Evolutionary conservation across 2,113 vertebrate genomes (phyloP).

Genomic region (Pachypanchax playfairii): DNA sequence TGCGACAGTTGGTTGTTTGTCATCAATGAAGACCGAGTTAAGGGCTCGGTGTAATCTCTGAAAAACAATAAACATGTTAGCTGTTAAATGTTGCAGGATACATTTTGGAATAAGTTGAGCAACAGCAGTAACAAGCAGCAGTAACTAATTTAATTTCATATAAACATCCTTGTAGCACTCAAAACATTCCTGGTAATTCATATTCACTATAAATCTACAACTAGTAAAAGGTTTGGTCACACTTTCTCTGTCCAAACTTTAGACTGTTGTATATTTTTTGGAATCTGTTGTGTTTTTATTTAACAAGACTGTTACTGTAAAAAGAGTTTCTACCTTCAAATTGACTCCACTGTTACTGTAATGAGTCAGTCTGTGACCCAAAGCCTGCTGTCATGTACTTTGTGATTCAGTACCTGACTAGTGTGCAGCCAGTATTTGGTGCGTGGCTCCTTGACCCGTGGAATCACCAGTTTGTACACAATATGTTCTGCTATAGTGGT

Average conservation of each 20-base stretch:
- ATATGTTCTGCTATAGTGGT: constrained; percentile 94
- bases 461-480: constrained; percentile 89
- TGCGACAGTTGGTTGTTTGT: constrained; percentile 86
- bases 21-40: constrained; percentile 90
- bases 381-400: neutral
- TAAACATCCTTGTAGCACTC: no score
- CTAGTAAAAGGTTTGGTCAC: no score
- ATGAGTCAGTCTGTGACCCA: neutral
- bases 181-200: no score
- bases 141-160: neutral
- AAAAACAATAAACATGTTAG: constrained; percentile 50
- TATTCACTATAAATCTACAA: neutral
- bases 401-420: constrained; percentile 85
- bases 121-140: constrained; percentile 3
- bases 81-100: neutral
- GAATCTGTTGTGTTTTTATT: neutral
- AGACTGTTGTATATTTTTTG: neutral
- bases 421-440: constrained; percentile 97
- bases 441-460: constrained; percentile 89
- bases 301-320: neutral
- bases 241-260: no score
- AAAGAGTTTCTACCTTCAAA: neutral
- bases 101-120: neutral
- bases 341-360: neutral
- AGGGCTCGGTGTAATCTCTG: constrained; percentile 94